Evolutionary conservation across 1,140 invertebrate genomes (phyloP), one percentile per base, ranked within the genome.

Genomic region (Drosophila pseudoananassae): DNA sequence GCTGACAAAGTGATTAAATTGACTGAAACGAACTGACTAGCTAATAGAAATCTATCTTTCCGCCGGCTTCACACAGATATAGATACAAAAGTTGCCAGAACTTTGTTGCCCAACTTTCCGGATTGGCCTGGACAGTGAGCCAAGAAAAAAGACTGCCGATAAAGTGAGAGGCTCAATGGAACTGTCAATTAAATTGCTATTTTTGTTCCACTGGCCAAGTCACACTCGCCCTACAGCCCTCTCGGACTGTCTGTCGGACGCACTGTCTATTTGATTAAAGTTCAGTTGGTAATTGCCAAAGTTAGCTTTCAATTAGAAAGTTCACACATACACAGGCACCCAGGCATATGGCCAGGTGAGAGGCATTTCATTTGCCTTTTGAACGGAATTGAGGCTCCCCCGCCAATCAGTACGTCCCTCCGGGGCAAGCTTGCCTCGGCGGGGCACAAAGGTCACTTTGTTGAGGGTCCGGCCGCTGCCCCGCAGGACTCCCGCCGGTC

Each of bases 1-100:
- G 83, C 83, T 88, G 83, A 88, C 84, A 87, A 87, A 88, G 83
- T 88, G 84, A 87, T 87, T 88, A 87, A 87, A 87, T 87, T 87
- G 83, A 87, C 55, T 87, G 83, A 83, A 89, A 79, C 76, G 71
- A 70, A 78, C 72, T 61, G 75, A 46, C 78, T 58, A 55, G 63
- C 76, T 88, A 88, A 87, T 83, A 89, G 84, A 87, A 74, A 79
- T 55, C 73, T 77, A 79, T 61, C 73, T 52, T 45, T 53, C 31
- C 50, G 45, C 40, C 40, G 15, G 40, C 45, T 55, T 55, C 50
- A 55, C 29, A 69, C 55, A 58, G 17, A 53, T 23, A 61, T 43
- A 73, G 52, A 78, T 63, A 75, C 53, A 59, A 40, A 64, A 71
- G 63, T 68, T 79, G 40, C 8, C 14, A 59, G 56, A 74, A 79